These are phyloP conservation scores for Bambusicola thoracicus DNA, from an alignment of 2,113 vertebrate species.

Conservation along the genomic window DNA sequence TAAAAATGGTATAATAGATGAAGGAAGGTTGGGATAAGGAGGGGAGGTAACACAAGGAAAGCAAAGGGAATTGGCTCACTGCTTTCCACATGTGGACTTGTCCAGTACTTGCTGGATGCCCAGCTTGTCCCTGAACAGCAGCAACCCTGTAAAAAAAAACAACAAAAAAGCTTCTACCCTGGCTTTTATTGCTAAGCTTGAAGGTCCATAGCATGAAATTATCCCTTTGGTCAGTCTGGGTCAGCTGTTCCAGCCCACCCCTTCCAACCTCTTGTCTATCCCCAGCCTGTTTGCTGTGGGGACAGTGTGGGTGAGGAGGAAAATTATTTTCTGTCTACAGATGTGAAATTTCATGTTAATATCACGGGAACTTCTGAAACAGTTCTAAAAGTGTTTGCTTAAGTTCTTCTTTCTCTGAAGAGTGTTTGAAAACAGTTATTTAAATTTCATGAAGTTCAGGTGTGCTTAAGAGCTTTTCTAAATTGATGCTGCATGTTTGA, in stretches of 20 bases:
- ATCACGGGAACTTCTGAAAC: neutral
- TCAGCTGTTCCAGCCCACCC: neutral
- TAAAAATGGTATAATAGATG: neutral
- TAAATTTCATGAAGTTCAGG: neutral
- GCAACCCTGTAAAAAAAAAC: neutral
- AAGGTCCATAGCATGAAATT: fast-evolving
- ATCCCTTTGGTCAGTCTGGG: neutral
- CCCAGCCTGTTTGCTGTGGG: neutral
- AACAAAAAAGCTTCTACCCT: neutral
- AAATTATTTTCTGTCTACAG: neutral
- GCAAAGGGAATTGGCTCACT: neutral
- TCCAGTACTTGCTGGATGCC: too few relatives aligned
- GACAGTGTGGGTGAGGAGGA: neutral
- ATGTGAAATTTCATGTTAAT: neutral
- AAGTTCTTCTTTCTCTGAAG: neutral
- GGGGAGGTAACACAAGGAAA: neutral
- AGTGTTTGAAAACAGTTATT: neutral
- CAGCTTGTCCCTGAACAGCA: neutral
- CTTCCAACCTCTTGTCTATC: neutral
- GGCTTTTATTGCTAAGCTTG: neutral
- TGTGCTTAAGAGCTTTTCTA: neutral
- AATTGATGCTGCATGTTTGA: neutral
- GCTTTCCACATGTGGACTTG: neutral
- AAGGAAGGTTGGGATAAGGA: neutral
- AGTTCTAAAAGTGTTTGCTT: neutral